Percentiles rank a stretch among this genome's conserved stretches.
phyloP scores from a whole-genome alignment of 2,113 vertebrate species.

The Pholis gunnellus region DNA sequence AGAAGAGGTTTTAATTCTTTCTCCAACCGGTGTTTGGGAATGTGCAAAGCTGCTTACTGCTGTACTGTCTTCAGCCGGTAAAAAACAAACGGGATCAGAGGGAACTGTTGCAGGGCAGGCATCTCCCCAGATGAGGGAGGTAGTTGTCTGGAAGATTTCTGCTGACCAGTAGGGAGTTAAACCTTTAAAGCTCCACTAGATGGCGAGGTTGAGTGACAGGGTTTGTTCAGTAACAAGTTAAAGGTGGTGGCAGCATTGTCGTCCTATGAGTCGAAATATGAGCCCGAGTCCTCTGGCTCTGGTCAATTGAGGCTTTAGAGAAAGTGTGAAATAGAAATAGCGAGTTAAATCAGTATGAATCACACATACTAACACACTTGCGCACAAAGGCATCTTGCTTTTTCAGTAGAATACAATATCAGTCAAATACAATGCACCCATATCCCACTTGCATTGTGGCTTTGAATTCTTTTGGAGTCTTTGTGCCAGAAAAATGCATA shows the following conservation, averaged over 20 bases:
- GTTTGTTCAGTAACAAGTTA: conserved; percentile 71
- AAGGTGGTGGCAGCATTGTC: conserved; percentile 66
- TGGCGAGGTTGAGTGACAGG: conserved; percentile 73
- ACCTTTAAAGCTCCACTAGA: conserved; percentile 64
- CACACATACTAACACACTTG: background rate
- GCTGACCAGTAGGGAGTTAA: conserved; percentile 58
- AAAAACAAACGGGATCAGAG: background rate
- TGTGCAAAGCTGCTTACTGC: background rate
- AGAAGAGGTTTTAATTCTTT: conserved; percentile 5
- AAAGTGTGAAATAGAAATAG: conserved; percentile 23
- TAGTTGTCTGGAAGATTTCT: conserved; percentile 82
- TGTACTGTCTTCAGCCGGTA: conserved; percentile 18
- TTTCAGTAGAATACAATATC: background rate
- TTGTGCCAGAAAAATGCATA: conserved; percentile 60
- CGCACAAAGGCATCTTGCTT: conserved; percentile 20
- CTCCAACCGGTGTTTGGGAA: background rate
- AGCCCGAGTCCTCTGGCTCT: conserved; percentile 69
- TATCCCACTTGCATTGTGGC: conserved; percentile 21
- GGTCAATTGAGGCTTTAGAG: conserved; percentile 57
- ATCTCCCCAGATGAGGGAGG: conserved; percentile 79
- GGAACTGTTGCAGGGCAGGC: conserved; percentile 71
- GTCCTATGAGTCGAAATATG: conserved; percentile 48
- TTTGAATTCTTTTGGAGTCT: conserved; percentile 46
- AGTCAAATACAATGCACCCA: conserved; percentile 21
- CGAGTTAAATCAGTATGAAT: conserved; percentile 15